Evolutionary conservation across 2,888 invertebrate species (phyloP).

Genomic region (Falcaria lacertinaria): DNA sequence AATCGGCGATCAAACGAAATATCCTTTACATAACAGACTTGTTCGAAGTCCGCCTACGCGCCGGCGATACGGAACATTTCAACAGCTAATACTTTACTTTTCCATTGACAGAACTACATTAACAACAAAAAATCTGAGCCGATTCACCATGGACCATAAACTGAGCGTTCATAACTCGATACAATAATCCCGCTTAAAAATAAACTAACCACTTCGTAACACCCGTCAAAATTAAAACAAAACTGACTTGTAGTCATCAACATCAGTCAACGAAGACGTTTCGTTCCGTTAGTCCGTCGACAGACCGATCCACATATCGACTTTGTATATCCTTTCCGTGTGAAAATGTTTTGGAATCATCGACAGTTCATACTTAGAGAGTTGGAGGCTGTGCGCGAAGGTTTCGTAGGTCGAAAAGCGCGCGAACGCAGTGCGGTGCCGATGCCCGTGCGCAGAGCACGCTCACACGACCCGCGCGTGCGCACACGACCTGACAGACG

Average conservation of each 20-base stretch:
- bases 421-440: slow-evolving; percentile 77
- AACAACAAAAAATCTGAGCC: slow-evolving; percentile 50
- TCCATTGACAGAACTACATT: slow-evolving; percentile 48
- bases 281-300: slow-evolving; percentile 47
- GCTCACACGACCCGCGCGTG: slow-evolving; percentile 63
- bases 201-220: slow-evolving; percentile 40
- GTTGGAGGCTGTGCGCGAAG: slow-evolving; percentile 63
- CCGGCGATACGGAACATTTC: slow-evolving; percentile 9
- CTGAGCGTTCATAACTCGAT: slow-evolving; percentile 55
- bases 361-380: slow-evolving; percentile 57
- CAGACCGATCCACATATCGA: slow-evolving; percentile 49
- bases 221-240: slow-evolving; percentile 63
- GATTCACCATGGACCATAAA: slow-evolving; percentile 60
- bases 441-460: slow-evolving; percentile 73
- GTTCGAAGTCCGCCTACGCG: slow-evolving; percentile 2
- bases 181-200: slow-evolving; percentile 64
- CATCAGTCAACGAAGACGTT: slow-evolving; percentile 58
- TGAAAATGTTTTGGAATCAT: slow-evolving; percentile 61
- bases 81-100: slow-evolving; percentile 34
- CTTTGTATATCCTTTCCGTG: slow-evolving; percentile 59
- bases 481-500: slow-evolving; percentile 54
- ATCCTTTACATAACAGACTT: slow-evolving; percentile 3
- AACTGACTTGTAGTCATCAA: slow-evolving; percentile 55
- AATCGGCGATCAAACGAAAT: slow-evolving; percentile 1
- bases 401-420: slow-evolving; percentile 73